Evolutionary conservation across 2,113 vertebrate species (phyloP).

Genomic region (Microcebus griseorufus): DNA sequence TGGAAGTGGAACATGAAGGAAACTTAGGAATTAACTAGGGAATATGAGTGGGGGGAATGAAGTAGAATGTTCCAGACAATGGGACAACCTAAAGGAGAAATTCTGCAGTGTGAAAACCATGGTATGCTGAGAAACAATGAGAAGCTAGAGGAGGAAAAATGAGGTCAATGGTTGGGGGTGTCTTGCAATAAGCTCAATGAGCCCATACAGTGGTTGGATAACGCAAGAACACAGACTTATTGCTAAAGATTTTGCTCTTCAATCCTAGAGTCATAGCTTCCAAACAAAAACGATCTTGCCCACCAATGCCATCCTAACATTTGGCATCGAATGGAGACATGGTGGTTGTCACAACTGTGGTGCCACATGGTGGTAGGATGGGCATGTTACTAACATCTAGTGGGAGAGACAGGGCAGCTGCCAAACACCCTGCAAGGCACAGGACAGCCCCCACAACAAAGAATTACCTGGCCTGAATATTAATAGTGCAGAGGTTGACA

Average conservation of each 20-base stretch:
- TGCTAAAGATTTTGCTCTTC: background rate
- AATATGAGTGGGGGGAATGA: background rate
- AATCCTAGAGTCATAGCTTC: background rate
- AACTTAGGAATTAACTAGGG: background rate
- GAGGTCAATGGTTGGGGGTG: background rate
- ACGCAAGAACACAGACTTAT: too few species aligned
- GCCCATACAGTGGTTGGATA: too few species aligned
- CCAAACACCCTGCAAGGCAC: background rate
- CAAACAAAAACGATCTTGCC: background rate
- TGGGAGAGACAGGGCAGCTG: background rate
- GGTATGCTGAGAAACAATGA: background rate
- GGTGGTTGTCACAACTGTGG: background rate
- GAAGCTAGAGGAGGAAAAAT: background rate
- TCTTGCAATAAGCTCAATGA: background rate
- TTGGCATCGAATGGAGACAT: background rate
- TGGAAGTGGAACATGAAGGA: background rate
- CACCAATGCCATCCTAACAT: fast-evolving
- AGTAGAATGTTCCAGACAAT: background rate
- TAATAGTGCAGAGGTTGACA: background rate
- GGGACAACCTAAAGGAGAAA: background rate
- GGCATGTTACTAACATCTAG: too few species aligned
- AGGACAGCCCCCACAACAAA: background rate
- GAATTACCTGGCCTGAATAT: background rate
- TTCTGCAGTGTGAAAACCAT: background rate
- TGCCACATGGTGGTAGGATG: background rate